These are phyloP conservation scores for Carcina quercana DNA, from an alignment of 2,888 invertebrate species.

Conservation along the genomic window DNA sequence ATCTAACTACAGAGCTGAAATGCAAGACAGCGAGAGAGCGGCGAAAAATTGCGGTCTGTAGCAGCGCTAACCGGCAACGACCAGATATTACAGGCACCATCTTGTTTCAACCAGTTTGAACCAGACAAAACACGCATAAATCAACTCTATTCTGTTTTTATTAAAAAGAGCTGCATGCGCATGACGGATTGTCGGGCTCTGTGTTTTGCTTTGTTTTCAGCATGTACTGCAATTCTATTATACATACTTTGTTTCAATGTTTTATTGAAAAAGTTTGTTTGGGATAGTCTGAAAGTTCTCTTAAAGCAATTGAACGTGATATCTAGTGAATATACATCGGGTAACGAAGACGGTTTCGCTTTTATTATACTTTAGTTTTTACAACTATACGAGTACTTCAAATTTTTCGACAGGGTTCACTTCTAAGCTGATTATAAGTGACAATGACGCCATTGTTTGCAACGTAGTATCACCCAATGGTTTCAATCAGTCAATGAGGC, in stretches of 20 bases:
- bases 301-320: too few relatives aligned
- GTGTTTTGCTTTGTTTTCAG: slow-evolving; percentile 9
- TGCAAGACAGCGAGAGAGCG: slow-evolving; percentile 38
- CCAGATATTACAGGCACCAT: slow-evolving; percentile 54
- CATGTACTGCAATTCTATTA: neutral
- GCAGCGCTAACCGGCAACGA: slow-evolving; percentile 38
- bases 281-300: too few relatives aligned
- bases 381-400: too few relatives aligned
- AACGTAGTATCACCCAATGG: too few relatives aligned
- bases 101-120: slow-evolving; percentile 45
- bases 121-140: slow-evolving; percentile 55
- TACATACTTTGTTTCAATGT: neutral
- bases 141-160: slow-evolving; percentile 48
- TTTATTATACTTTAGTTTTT: too few relatives aligned
- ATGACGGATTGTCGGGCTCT: slow-evolving; percentile 22
- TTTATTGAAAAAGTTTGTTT: slow-evolving; percentile 7
- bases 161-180: slow-evolving; percentile 39
- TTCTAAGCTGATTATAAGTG: too few relatives aligned
- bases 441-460: too few relatives aligned
- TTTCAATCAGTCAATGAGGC: too few relatives aligned
- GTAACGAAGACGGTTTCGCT: too few relatives aligned
- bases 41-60: slow-evolving; percentile 44
- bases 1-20: slow-evolving; percentile 27
- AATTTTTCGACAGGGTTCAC: too few relatives aligned
- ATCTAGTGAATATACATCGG: too few relatives aligned